These are phyloP conservation scores for Drosophila planitibia DNA, from an alignment of 2,888 invertebrate genomes.

Conservation along the genomic window DNA sequence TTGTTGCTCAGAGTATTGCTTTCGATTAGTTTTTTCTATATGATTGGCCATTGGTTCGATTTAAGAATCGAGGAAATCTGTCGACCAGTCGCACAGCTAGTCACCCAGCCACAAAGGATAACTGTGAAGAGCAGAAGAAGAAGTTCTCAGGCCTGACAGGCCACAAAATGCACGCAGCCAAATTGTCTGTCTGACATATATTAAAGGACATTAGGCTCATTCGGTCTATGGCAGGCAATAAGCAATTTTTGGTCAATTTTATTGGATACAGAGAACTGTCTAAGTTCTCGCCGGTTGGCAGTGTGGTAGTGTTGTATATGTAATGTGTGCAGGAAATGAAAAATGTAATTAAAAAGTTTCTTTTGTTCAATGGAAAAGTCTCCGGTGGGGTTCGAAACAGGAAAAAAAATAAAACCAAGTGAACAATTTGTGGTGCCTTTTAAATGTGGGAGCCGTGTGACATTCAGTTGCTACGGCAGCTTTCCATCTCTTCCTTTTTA, in stretches of 20 bases:
- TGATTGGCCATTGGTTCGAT: conserved; percentile 13
- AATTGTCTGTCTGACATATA: conserved; percentile 34
- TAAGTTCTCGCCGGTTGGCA: conserved; percentile 8
- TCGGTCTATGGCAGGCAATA: conserved; percentile 48
- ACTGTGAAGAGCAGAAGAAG: not conserved
- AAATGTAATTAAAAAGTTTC: conserved; percentile 78
- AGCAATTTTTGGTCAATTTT: conserved; percentile 66
- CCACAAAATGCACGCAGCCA: conserved; percentile 22
- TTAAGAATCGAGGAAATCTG: conserved; percentile 59
- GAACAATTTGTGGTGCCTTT: conserved; percentile 65
- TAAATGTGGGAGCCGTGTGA: conserved; percentile 58
- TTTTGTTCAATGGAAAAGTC: conserved; percentile 41
- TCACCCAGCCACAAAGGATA: conserved; percentile 62
- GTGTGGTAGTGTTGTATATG: conserved; percentile 56
- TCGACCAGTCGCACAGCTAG: conserved; percentile 62
- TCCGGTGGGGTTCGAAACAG: conserved; percentile 30
- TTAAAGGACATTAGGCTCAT: conserved; percentile 62
- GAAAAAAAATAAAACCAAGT: conserved; percentile 40
- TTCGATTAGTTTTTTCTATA: conserved; percentile 17
- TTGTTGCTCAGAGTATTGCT: conserved; percentile 55
- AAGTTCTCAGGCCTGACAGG: conserved; percentile 41
- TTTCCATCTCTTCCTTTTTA: conserved; percentile 50
- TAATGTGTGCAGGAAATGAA: conserved; percentile 72
- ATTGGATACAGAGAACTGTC: conserved; percentile 54
- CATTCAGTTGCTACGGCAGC: conserved; percentile 52